These are phyloP conservation scores for Agriotes lineatus DNA, from an alignment of 2,888 invertebrate species.

Conservation along the genomic window DNA sequence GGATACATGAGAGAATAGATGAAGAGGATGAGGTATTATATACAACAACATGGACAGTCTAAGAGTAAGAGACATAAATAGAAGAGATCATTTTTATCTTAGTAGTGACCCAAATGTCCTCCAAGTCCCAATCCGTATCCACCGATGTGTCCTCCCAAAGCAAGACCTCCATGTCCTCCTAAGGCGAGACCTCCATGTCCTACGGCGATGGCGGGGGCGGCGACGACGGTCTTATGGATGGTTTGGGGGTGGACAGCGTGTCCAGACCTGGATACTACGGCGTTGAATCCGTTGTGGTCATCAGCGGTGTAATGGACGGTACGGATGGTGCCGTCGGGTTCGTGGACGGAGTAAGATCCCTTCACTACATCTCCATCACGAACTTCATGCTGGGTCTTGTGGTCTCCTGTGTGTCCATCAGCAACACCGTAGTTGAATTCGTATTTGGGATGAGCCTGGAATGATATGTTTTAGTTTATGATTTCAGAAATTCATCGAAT, in stretches of 20 bases:
- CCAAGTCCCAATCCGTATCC: constrained; percentile 18
- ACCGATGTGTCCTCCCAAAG: constrained; percentile 21
- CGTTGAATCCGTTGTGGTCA: constrained; percentile 69
- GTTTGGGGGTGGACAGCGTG: constrained; percentile 68
- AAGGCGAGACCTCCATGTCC: constrained; percentile 35
- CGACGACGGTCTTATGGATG: constrained; percentile 35
- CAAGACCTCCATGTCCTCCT: constrained; percentile 20
- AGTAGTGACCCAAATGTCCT: constrained; percentile 34
- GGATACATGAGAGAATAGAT: constrained; percentile 6
- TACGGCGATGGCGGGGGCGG: constrained; percentile 38
- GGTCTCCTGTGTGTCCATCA: constrained; percentile 71
- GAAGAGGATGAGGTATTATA: constrained; percentile 37
- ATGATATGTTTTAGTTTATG: background rate
- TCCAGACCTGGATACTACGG: constrained; percentile 63
- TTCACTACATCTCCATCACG: constrained; percentile 69
- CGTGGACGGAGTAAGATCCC: constrained; percentile 70
- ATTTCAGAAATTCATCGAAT: too few species aligned
- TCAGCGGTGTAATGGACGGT: constrained; percentile 72
- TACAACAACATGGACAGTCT: constrained; percentile 36
- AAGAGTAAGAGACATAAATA: constrained; percentile 22
- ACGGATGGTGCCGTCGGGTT: constrained; percentile 70
- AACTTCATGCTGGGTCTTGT: constrained; percentile 69
- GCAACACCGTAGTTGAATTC: constrained; percentile 70
- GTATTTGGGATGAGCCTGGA: constrained; percentile 68
- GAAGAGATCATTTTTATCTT: constrained; percentile 31